Percentiles rank a stretch among this genome's conserved stretches.
Conservation (phyloP, 2,888 invertebrate species). For the Nemapogon koenigi region DNA sequence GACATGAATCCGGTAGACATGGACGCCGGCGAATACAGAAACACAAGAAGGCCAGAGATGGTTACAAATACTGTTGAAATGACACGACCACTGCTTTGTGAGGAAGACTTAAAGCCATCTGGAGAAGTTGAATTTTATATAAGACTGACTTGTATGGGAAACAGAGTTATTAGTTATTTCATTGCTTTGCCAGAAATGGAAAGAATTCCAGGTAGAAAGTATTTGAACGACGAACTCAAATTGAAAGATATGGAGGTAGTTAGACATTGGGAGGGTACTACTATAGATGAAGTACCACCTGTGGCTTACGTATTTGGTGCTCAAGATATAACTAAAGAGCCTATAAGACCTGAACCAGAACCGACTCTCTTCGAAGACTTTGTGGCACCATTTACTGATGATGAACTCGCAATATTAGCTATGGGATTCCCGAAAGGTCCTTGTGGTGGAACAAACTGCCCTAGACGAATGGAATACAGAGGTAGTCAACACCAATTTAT, state of each 20-base stretch:
- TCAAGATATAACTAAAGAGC: slow-evolving; percentile 46
- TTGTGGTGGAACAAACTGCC: slow-evolving; percentile 56
- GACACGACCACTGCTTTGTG: slow-evolving; percentile 38
- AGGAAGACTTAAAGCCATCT: slow-evolving; percentile 49
- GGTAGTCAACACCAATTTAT: slow-evolving; percentile 55
- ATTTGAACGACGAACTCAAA: slow-evolving; percentile 42
- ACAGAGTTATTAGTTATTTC: slow-evolving; percentile 41
- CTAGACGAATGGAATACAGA: slow-evolving; percentile 48
- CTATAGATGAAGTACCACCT: slow-evolving; percentile 43
- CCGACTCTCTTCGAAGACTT: slow-evolving; percentile 38
- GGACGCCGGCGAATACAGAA: slow-evolving; percentile 45
- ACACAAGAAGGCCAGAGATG: slow-evolving; percentile 39
- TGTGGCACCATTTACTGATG: slow-evolving; percentile 43
- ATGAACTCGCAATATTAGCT: slow-evolving; percentile 47
- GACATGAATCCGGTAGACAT: slow-evolving; percentile 44
- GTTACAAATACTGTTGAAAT: slow-evolving; percentile 45
- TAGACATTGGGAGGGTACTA: slow-evolving; percentile 52
- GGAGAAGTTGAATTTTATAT: slow-evolving; percentile 49
- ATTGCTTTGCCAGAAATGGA: slow-evolving; percentile 53
- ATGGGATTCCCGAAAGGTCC: slow-evolving; percentile 60
- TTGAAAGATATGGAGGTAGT: slow-evolving; percentile 52
- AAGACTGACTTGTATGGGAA: slow-evolving; percentile 45
- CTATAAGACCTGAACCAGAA: slow-evolving; percentile 35
- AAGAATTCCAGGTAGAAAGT: slow-evolving; percentile 49
- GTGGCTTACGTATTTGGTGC: slow-evolving; percentile 51